Conservation (phyloP, 1,140 invertebrate genomes). For the Heliconius congener region DNA sequence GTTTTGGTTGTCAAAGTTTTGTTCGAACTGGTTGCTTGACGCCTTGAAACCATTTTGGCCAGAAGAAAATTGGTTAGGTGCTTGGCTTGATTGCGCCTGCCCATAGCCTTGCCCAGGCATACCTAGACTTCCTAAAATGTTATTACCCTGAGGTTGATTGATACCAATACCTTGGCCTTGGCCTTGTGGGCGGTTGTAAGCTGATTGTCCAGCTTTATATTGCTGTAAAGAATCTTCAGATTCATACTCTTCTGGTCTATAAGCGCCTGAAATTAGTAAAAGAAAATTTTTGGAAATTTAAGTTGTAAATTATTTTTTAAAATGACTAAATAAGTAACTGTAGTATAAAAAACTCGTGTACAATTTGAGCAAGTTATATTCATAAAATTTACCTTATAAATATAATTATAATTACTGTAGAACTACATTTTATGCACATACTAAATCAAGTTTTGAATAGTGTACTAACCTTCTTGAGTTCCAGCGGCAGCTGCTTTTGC, state of each 20-base stretch:
- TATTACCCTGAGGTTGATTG: background rate
- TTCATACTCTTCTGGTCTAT: constrained; percentile 63
- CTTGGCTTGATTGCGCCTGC: background rate
- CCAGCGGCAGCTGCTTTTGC: constrained; percentile 70
- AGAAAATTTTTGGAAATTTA: too few relatives aligned
- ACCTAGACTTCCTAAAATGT: background rate
- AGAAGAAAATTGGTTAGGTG: constrained; percentile 21
- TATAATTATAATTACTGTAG: too few relatives aligned
- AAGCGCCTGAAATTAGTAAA: constrained; percentile 57
- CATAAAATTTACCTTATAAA: too few relatives aligned
- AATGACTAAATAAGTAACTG: too few relatives aligned
- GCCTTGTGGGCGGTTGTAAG: constrained; percentile 20
- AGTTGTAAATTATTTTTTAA: too few relatives aligned
- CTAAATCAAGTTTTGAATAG: background rate
- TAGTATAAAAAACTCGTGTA: too few relatives aligned
- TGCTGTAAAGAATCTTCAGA: constrained; percentile 35
- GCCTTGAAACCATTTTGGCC: constrained; percentile 23
- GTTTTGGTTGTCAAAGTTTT: constrained; percentile 11
- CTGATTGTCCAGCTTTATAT: constrained; percentile 26
- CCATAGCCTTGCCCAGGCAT: constrained; percentile 31
- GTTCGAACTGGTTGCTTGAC: constrained; percentile 5
- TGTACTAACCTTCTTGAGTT: constrained; percentile 67
- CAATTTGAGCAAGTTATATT: too few relatives aligned
- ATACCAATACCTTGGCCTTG: background rate
- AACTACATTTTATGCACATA: too few relatives aligned